These are phyloP conservation scores for Pseudomugil tenellus DNA, from an alignment of 2,797 vertebrate species.

Conservation along the genomic window DNA sequence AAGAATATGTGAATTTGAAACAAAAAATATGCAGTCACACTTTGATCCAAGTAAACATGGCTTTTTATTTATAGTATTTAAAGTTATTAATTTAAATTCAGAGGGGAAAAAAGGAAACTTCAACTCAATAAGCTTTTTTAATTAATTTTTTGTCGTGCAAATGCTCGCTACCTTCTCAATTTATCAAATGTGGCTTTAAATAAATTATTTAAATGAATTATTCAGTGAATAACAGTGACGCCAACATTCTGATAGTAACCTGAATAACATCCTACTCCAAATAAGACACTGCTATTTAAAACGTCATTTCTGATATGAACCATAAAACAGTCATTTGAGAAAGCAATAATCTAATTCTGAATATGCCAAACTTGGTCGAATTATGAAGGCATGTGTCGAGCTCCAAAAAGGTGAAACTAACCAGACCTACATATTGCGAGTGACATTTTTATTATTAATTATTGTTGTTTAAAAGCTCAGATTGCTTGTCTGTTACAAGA, in stretches of 20 bases:
- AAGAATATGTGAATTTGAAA: slow-evolving; percentile 34
- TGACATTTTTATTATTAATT: not conserved
- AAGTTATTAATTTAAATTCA: not conserved
- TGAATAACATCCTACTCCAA: too few relatives aligned
- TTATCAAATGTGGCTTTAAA: not conserved
- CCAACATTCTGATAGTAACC: too few relatives aligned
- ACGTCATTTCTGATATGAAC: not conserved
- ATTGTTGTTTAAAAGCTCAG: not conserved
- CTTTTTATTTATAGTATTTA: not conserved
- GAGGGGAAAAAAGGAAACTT: not conserved
- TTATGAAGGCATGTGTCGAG: not conserved
- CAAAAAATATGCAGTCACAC: not conserved
- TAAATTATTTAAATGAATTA: not conserved
- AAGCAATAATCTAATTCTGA: not conserved
- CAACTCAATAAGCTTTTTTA: not conserved
- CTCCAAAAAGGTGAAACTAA: too few relatives aligned
- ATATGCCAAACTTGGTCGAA: not conserved
- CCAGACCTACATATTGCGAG: not conserved
- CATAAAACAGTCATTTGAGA: not conserved
- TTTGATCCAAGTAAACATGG: slow-evolving; percentile 5
- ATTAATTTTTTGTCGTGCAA: too few relatives aligned
- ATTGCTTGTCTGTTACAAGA: not conserved
- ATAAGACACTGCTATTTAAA: not conserved
- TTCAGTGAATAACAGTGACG: not conserved
- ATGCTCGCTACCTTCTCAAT: not conserved